Percentiles rank a stretch among this genome's conserved stretches.
phyloP scores from a whole-genome alignment of 2,797 vertebrate genomes.

The Neosilurus mollespiculum region DNA sequence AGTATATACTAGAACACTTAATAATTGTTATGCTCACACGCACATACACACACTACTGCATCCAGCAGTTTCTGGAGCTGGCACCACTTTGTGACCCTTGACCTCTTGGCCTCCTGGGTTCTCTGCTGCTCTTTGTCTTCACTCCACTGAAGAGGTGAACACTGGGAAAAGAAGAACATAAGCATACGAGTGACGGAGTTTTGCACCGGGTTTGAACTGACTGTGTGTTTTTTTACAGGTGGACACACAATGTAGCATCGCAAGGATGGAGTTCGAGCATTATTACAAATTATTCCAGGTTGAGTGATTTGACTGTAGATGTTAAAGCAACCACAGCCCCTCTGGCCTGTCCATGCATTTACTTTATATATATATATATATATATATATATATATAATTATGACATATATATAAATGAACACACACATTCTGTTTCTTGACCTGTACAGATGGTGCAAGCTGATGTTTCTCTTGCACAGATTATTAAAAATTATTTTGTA shows the following conservation, averaged over 20 bases:
- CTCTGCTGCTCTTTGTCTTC: conserved; percentile 56
- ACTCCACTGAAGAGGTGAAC: conserved; percentile 66
- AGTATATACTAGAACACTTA: no score
- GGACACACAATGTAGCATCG: conserved; percentile 85
- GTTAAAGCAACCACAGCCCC: conserved; percentile 73
- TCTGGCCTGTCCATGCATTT: conserved; percentile 81
- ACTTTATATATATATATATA: conserved; percentile 1
- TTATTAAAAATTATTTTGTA: conserved; percentile 98
- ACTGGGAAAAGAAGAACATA: conserved; percentile 31
- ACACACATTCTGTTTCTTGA: conserved; percentile 62
- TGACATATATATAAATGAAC: neutral
- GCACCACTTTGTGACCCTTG: conserved; percentile 68
- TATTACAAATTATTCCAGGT: conserved; percentile 28
- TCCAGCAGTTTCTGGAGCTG: conserved; percentile 54
- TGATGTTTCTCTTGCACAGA: conserved; percentile 94
- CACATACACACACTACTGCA: neutral
- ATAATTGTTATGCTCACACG: neutral
- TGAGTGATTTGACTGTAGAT: conserved; percentile 41
- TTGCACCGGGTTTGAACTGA: conserved; percentile 85
- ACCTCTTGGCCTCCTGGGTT: conserved; percentile 59
- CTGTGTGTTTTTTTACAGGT: conserved; percentile 72
- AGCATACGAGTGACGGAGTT: conserved; percentile 75
- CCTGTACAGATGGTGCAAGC: conserved; percentile 90
- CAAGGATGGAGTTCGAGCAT: conserved; percentile 81
- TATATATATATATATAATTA: neutral